Evolutionary conservation across 2,797 vertebrate species (phyloP).

Genomic region (Tympanoctomys barrerae): DNA sequence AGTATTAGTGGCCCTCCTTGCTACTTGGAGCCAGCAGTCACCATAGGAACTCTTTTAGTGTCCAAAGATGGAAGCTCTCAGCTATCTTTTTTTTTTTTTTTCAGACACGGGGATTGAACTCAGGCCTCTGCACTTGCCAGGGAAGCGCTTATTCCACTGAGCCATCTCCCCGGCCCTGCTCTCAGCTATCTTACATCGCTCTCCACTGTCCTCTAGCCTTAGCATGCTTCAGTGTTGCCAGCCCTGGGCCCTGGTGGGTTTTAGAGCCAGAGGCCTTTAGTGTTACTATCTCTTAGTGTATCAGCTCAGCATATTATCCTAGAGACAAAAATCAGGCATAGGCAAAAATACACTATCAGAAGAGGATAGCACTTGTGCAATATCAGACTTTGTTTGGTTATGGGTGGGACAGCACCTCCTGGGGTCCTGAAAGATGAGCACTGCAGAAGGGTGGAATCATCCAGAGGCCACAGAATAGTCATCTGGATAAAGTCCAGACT

Average conservation of each 20-base stretch:
- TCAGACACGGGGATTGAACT: too few relatives aligned
- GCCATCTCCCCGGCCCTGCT: too few relatives aligned
- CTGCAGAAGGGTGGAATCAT: not conserved
- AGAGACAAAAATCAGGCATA: not conserved
- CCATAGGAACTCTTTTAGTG: not conserved
- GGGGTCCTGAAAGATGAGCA: not conserved
- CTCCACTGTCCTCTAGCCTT: not conserved
- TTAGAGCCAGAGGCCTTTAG: not conserved
- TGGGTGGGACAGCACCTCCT: not conserved
- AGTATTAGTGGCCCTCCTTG: not conserved
- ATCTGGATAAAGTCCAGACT: not conserved
- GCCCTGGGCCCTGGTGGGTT: not conserved
- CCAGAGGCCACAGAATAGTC: not conserved
- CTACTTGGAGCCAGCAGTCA: not conserved
- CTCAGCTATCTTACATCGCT: not conserved
- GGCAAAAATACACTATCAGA: not conserved
- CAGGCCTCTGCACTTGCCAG: too few relatives aligned
- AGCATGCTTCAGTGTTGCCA: not conserved
- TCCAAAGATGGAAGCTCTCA: not conserved
- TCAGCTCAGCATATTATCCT: not conserved
- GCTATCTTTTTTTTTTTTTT: too few relatives aligned
- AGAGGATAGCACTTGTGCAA: not conserved
- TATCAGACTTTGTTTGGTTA: not conserved
- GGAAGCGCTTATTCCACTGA: too few relatives aligned
- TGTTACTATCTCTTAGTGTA: not conserved